These are phyloP conservation scores for Nesidiocoris tenuis DNA, from an alignment of 2,888 invertebrate species.

Conservation along the genomic window DNA sequence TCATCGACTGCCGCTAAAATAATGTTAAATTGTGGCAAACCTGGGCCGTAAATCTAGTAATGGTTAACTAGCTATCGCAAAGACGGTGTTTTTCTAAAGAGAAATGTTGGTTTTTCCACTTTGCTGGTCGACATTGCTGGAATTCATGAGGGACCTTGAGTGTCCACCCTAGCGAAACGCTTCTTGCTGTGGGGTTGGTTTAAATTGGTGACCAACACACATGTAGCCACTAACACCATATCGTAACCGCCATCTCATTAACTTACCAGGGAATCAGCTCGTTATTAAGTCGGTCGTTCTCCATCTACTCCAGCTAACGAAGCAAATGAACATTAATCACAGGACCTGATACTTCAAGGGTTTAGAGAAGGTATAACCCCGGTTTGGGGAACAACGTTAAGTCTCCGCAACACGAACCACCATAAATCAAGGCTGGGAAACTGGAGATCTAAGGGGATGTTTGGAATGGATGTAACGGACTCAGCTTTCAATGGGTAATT, in stretches of 20 bases:
- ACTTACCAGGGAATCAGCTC: slow-evolving; percentile 1
- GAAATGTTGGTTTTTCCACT: too few relatives aligned
- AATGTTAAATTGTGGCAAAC: too few relatives aligned
- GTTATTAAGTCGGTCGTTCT: slow-evolving; percentile 15
- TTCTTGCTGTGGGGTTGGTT: too few relatives aligned
- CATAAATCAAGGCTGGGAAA: slow-evolving; percentile 31
- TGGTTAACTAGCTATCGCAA: too few relatives aligned
- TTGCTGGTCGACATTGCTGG: too few relatives aligned
- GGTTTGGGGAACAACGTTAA: slow-evolving; percentile 32
- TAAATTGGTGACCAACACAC: neutral
- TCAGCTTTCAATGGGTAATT: slow-evolving; percentile 40
- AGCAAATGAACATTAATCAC: slow-evolving; percentile 38
- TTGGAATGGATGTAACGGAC: slow-evolving; percentile 36
- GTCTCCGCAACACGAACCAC: slow-evolving; percentile 27
- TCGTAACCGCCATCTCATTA: too few relatives aligned
- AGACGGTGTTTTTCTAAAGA: too few relatives aligned
- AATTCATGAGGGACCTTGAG: too few relatives aligned
- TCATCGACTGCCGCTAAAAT: too few relatives aligned
- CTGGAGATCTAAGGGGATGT: slow-evolving; percentile 15
- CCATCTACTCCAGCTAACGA: slow-evolving; percentile 16
- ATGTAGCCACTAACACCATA: too few relatives aligned
- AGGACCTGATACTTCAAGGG: slow-evolving; percentile 23
- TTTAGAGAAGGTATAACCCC: slow-evolving; percentile 19
- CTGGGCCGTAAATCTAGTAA: too few relatives aligned
- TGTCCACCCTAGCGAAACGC: too few relatives aligned